Conservation (phyloP, 2,888 invertebrate species). For the Plebejus argus region DNA sequence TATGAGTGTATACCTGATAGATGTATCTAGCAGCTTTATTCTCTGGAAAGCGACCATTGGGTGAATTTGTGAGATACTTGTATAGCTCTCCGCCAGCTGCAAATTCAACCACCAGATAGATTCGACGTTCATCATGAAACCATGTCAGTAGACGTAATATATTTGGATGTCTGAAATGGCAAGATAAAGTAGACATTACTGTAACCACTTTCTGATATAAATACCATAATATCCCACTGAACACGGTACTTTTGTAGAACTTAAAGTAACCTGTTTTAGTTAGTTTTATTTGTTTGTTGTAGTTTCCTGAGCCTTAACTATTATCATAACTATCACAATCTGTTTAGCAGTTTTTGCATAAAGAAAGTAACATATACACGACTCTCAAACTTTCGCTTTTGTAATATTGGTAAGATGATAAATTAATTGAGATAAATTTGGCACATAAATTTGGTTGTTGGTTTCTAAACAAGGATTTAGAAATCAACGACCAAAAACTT, state of each 20-base stretch:
- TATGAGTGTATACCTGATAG: slow-evolving; percentile 82
- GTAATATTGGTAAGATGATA: background rate
- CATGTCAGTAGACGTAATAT: slow-evolving; percentile 92
- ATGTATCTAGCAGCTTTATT: slow-evolving; percentile 88
- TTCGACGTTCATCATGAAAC: slow-evolving; percentile 92
- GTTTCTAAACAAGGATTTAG: too few species aligned
- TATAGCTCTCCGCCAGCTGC: slow-evolving; percentile 93
- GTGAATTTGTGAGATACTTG: slow-evolving; percentile 85
- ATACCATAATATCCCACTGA: background rate
- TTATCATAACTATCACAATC: too few species aligned
- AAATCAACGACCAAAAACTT: background rate
- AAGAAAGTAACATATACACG: too few species aligned
- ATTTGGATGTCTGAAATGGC: slow-evolving; percentile 87
- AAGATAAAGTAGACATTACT: background rate
- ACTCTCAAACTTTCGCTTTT: too few species aligned
- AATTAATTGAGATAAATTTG: background rate
- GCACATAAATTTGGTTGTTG: too few species aligned
- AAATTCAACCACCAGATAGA: slow-evolving; percentile 94
- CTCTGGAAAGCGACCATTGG: slow-evolving; percentile 84
- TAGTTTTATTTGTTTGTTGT: too few species aligned
- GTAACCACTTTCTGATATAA: background rate
- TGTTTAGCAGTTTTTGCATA: too few species aligned
- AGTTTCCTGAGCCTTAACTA: too few species aligned
- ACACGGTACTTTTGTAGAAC: background rate
- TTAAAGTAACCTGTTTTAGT: too few species aligned